A percentile compares a stretch with the other conserved stretches of the same genome.
These are phyloP conservation scores for Percopsis transmontana DNA, from an alignment of 2,113 vertebrate species.

Conservation along the genomic window DNA sequence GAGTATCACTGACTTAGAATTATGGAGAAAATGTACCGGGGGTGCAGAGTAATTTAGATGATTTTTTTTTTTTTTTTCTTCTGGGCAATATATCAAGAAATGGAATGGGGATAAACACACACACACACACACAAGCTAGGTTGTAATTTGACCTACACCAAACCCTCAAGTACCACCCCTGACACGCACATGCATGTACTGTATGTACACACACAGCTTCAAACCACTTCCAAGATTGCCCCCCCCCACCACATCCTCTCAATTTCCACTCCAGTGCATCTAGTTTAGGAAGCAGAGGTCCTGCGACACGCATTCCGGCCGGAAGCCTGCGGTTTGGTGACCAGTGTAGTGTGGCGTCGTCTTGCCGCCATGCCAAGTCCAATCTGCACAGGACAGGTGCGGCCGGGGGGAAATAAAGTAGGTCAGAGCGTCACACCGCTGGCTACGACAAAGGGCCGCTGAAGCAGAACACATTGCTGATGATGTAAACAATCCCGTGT, in stretches of 20 bases:
- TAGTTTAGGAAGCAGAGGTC: conserved; percentile 42
- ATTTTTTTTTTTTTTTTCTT: conserved; percentile 49
- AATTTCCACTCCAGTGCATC: conserved; percentile 47
- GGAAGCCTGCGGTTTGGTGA: conserved; percentile 32
- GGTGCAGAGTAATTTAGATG: conserved; percentile 57
- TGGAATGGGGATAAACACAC: conserved; percentile 12
- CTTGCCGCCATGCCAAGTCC: conserved; percentile 52
- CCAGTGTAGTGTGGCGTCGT: conserved; percentile 49
- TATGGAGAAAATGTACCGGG: conserved; percentile 43
- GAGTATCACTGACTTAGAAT: conserved; percentile 29
- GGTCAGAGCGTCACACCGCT: conserved; percentile 58
- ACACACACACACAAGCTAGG: conserved; percentile 32
- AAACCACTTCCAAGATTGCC: not conserved
- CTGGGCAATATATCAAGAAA: conserved; percentile 52
- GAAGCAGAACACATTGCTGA: conserved; percentile 1
- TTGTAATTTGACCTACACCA: conserved; percentile 53
- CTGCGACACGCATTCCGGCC: conserved; percentile 46
- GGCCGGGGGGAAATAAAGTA: conserved; percentile 49
- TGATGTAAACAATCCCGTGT: not conserved
- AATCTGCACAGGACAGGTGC: conserved; percentile 19
- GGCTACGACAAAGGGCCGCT: not conserved
- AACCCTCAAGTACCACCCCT: conserved; percentile 25
- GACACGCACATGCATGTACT: conserved; percentile 16
- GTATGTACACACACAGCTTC: conserved; percentile 2
- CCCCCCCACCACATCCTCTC: not conserved